Evolutionary conservation across 2,888 invertebrate species (phyloP).

Genomic region (Rhogogaster chlorosoma): DNA sequence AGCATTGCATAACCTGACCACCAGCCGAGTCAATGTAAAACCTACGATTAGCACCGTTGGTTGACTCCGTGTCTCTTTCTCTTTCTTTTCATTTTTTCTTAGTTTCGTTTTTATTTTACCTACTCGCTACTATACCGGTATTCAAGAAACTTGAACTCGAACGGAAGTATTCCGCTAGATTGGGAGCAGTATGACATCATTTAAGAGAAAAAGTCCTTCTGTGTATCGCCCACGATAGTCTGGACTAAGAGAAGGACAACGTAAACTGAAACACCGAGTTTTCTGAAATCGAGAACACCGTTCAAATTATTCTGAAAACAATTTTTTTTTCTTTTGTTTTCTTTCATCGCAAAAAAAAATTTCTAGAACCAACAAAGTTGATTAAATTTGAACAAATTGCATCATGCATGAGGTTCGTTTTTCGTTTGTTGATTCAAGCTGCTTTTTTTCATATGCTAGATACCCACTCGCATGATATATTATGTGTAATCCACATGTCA

Average conservation of each 20-base stretch:
- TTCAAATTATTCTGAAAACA: not conserved
- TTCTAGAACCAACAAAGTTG: not conserved
- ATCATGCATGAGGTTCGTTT: not conserved
- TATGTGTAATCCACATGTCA: not conserved
- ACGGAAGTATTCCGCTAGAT: slow-evolving; percentile 17
- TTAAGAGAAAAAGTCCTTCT: not conserved
- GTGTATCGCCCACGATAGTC: slow-evolving; percentile 29
- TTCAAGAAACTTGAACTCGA: slow-evolving; percentile 24
- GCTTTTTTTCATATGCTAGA: not conserved
- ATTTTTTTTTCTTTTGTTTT: not conserved
- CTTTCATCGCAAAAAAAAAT: not conserved
- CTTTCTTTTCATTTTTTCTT: not conserved
- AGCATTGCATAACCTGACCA: slow-evolving; percentile 40
- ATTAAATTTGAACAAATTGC: not conserved
- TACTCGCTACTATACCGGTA: not conserved
- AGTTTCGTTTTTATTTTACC: not conserved
- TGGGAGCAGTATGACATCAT: slow-evolving; percentile 21
- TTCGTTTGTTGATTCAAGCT: not conserved
- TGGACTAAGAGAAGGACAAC: not conserved
- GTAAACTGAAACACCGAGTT: slow-evolving; percentile 7
- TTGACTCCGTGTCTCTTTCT: slow-evolving; percentile 5
- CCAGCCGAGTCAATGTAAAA: slow-evolving; percentile 38
- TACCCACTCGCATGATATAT: slow-evolving; percentile 6
- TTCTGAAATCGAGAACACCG: not conserved
- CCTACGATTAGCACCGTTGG: slow-evolving; percentile 33